A percentile compares a stretch with the other conserved stretches of the same genome.
These are phyloP conservation scores for Holotrichia oblita DNA, from an alignment of 1,140 invertebrate species.

Conservation along the genomic window DNA sequence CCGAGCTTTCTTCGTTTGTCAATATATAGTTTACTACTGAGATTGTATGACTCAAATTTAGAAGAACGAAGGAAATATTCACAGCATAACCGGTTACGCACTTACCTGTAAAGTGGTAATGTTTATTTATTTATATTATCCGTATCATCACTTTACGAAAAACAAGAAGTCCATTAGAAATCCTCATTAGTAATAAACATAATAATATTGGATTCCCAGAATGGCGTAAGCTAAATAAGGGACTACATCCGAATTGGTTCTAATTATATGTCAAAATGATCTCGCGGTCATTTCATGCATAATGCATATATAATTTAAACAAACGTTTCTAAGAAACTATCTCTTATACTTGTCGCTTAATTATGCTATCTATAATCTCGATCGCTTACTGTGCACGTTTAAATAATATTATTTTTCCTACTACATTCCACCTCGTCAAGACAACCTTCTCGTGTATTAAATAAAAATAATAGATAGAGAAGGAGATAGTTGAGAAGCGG, in stretches of 20 bases:
- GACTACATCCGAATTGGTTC: neutral
- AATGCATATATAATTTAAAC: neutral
- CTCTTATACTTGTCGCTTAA: neutral
- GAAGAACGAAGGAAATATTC: too few relatives aligned
- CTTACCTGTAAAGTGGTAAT: too few relatives aligned
- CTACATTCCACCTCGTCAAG: neutral
- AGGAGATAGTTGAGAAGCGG: neutral
- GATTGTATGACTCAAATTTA: too few relatives aligned
- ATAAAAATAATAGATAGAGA: neutral
- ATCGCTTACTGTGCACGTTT: neutral
- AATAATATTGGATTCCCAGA: neutral
- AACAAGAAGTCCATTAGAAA: too few relatives aligned
- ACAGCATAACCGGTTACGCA: too few relatives aligned
- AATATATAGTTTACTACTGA: too few relatives aligned
- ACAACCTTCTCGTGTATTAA: neutral
- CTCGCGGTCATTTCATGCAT: neutral
- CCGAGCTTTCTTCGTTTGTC: too few relatives aligned
- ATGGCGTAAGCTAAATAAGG: neutral
- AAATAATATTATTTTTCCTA: slow-evolving; percentile 3
- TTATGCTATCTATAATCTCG: neutral
- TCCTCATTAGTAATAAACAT: neutral
- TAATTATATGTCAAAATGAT: neutral
- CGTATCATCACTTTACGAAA: too few relatives aligned
- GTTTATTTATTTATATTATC: too few relatives aligned
- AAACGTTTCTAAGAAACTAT: neutral